phyloP scores from a whole-genome alignment of 1,140 invertebrate species.

The Mycetomoellerius zeteki region DNA sequence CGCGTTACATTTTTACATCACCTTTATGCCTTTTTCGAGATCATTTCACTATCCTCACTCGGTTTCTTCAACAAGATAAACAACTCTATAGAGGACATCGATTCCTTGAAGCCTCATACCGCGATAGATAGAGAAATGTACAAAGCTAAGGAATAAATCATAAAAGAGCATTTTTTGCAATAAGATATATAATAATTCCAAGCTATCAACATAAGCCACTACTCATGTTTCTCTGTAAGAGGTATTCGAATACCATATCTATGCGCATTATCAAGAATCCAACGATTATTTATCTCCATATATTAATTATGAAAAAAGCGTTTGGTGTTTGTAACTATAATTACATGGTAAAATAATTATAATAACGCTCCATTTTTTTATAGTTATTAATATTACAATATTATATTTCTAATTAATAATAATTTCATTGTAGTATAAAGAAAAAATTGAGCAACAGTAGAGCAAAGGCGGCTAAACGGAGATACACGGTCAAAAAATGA shows the following conservation, averaged over 20 bases:
- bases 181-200: constrained; percentile 18
- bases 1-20: constrained; percentile 37
- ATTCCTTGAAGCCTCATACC: not conserved
- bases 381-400: too few species aligned
- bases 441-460: too few species aligned
- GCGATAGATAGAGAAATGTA: not conserved
- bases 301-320: not conserved
- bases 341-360: too few species aligned
- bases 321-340: too few species aligned
- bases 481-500: too few species aligned
- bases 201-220: too few species aligned
- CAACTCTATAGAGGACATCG: not conserved
- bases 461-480: too few species aligned
- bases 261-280: not conserved
- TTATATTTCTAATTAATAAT: too few species aligned
- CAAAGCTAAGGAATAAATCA: not conserved
- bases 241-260: not conserved
- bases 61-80: constrained; percentile 1
- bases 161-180: constrained; percentile 6
- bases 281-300: not conserved
- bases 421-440: too few species aligned
- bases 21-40: constrained; percentile 57
- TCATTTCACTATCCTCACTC: constrained; percentile 39
- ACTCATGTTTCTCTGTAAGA: not conserved
- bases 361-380: too few species aligned